Evolutionary conservation across 2,113 vertebrate genomes (phyloP).

Genomic region (Phylloscopus trochiloides): DNA sequence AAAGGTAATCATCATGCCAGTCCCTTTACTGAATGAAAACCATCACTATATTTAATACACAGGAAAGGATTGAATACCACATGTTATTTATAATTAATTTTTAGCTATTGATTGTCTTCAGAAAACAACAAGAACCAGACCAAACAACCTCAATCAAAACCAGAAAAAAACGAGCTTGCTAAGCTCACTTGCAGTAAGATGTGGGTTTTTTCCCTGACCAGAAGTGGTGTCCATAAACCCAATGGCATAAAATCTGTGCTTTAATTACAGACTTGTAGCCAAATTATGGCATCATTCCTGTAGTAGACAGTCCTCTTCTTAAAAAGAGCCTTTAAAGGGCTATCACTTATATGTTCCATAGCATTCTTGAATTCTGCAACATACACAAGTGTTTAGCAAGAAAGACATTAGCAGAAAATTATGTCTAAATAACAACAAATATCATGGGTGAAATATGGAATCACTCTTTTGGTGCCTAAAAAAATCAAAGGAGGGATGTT

Average conservation of each 20-base stretch:
- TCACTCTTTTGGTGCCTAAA: neutral
- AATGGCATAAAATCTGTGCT: neutral
- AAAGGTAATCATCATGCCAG: neutral
- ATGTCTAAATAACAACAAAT: neutral
- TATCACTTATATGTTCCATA: neutral
- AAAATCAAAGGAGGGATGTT: neutral
- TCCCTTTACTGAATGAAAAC: neutral
- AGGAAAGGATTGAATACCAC: neutral
- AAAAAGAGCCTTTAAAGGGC: neutral
- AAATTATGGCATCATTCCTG: neutral
- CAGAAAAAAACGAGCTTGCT: neutral
- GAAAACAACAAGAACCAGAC: neutral
- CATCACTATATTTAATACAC: neutral
- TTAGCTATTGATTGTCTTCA: neutral
- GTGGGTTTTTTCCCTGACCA: neutral
- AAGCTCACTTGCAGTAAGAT: neutral
- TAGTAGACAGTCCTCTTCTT: neutral
- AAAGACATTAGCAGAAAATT: neutral
- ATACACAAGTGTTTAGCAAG: neutral
- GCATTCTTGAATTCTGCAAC: neutral
- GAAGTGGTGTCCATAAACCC: neutral
- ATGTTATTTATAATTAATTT: neutral
- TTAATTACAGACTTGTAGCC: neutral
- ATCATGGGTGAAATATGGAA: fast-evolving
- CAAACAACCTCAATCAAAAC: neutral